Conservation (phyloP, 2,888 invertebrate species). For the Malachius bipustulatus region DNA sequence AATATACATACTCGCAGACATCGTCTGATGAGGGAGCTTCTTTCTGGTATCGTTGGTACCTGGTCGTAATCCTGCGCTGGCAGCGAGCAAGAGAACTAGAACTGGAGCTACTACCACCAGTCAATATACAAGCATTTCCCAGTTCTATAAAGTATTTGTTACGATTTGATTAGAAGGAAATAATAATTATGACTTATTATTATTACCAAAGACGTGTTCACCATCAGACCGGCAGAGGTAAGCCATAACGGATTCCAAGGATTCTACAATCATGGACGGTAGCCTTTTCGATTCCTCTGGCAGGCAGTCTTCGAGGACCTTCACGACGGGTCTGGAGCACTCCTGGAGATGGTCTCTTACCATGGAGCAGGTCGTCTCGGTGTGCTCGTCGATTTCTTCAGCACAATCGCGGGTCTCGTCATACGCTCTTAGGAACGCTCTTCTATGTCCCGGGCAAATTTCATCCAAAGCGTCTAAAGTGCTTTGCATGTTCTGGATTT, state of each 20-base stretch:
- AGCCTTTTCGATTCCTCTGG: constrained; percentile 20
- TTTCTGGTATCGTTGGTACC: constrained; percentile 11
- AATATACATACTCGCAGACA: constrained; percentile 15
- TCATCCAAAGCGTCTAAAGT: too few relatives aligned
- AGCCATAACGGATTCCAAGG: constrained; percentile 12
- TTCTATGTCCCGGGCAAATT: too few relatives aligned
- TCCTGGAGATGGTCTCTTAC: constrained; percentile 18
- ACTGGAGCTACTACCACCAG: constrained; percentile 9
- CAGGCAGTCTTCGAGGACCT: constrained; percentile 21
- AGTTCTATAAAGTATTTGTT: constrained; percentile 22
- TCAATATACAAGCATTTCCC: constrained; percentile 20
- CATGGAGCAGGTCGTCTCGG: constrained; percentile 21
- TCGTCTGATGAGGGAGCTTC: constrained; percentile 12
- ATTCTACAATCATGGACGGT: constrained; percentile 17
- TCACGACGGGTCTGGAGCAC: constrained; percentile 19
- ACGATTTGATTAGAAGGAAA: background rate
- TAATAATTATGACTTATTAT: background rate
- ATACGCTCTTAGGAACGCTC: too few relatives aligned
- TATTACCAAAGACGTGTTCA: constrained; percentile 26
- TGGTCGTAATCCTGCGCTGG: constrained; percentile 11
- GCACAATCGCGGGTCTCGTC: too few relatives aligned
- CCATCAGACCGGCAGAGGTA: constrained; percentile 24
- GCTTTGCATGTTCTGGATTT: too few relatives aligned
- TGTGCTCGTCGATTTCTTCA: constrained; percentile 17
- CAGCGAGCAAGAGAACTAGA: too few relatives aligned